Evolutionary conservation across 2,797 vertebrate species (phyloP), one percentile per base, ranked within the genome.

Genomic region (Varecia variegata): DNA sequence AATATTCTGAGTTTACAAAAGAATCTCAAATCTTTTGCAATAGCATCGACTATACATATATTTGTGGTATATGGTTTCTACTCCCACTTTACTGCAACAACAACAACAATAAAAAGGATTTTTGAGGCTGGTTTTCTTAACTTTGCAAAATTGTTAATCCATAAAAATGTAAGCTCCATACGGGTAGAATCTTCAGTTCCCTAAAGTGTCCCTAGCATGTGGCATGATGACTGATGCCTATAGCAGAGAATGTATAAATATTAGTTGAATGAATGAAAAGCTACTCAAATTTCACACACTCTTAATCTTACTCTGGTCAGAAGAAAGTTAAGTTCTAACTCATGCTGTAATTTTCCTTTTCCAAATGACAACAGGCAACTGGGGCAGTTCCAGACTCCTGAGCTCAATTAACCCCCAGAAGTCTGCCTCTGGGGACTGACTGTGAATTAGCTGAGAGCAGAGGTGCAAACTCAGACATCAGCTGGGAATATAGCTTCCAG

Each of bases 401-500:
- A 88, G 80, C n/a, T 88, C 90, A 81, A 38, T 92, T 68, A 96
- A 68, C 40, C 56, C 74, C 71, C 21, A 32, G 47, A 91, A 70
- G 35, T 77, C 74, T 85, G 5, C 30, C 56, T 45, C 71, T 35
- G 60, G 58, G 43, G 45, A 82, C 67, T 60, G 18, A 83, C 3
- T 47, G 21, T 25, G 18, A 17, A 17, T 62, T 15, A 47, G n/a
- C 25, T 2, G 0, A 45, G 32, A 47, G 7, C n/a, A 54, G 52
- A 88, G 67, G 23, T 27, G 62, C 32, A 88, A 38, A 40, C 50
- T 86, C 27, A 68, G 67, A 84, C 20, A 76, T 5, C 20, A 54
- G 25, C 54, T 77, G 62, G n/a, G 74, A 70, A 38, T 43, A 43
- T 5, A 35, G n/a, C 47, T 93, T 90, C 21, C 30, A 71, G 62